Evolutionary conservation across 2,113 vertebrate species (phyloP), one percentile per base, ranked within the genome.

Genomic region (Pomatorhinus ruficollis): DNA sequence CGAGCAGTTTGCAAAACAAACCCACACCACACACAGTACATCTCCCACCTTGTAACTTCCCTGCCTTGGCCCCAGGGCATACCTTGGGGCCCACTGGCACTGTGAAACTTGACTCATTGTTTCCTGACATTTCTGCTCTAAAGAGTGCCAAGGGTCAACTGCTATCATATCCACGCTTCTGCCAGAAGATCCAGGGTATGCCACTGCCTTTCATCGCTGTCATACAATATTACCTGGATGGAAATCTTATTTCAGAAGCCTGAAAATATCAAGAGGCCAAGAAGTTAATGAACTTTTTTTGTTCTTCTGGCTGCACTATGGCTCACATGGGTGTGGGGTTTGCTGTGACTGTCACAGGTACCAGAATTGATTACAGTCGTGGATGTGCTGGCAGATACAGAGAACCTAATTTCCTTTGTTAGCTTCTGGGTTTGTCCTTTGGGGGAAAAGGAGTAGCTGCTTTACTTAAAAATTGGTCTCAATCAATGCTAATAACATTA

Each of bases 401-500:
- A 93, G 59, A 83, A 82, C 12, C 11, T 27, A 37, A 72, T 91
- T 97, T 77, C 40, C 61, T 90, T 83, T 93, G 87, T 89, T 90
- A 57, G 30, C 60, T 86, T 80, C 83, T 89, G 71, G 28, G 45
- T 77, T 95, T 92, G 37, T 92, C 94, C 90, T 95, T 74, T 86
- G 39, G 75, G 85, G 83, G 11, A 92, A 90, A 90, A 96, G 88
- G 68, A 95, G 78, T 92, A 94, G 71, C 78, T 90, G 63, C 65
- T 94, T 90, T 80, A 85, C 28, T 50, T 82, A 90, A 90, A 93
- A 92, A 57, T 39, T 83, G 28, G 47, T 59, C 52, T 95, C 83
- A 44, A 50, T 88, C 42, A 61, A 74, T 37, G 50, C 31, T 91
- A 94, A 79, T 79, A 91, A 80, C 47, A 54, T 64, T 93, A 79